Percentiles rank a stretch among this genome's conserved stretches.
Conservation (phyloP, 2,113 vertebrate genomes). For the Forbesichthys agassizii region DNA sequence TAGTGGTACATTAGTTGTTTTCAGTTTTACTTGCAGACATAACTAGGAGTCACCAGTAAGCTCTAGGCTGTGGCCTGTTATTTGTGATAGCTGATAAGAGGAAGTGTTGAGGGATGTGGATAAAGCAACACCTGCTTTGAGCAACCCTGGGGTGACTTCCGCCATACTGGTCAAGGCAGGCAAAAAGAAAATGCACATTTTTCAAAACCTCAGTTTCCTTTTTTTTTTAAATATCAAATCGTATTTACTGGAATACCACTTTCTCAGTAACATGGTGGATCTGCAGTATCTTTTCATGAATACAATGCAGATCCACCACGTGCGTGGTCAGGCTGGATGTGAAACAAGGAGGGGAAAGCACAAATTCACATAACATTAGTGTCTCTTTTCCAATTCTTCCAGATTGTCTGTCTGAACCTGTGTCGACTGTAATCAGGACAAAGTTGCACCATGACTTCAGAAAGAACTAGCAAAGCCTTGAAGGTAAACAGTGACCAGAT, state of each 20-base stretch:
- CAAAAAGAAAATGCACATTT: constrained; percentile 32
- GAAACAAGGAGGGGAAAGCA: constrained; percentile 6
- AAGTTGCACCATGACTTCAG: constrained; percentile 85
- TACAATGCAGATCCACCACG: constrained; percentile 33
- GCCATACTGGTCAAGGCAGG: constrained; percentile 37
- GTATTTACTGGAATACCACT: constrained; percentile 41
- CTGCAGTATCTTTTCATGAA: no score
- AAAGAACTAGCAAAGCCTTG: constrained; percentile 97
- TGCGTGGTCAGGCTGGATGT: constrained; percentile 45
- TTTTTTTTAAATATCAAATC: constrained; percentile 39
- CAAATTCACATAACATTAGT: constrained; percentile 15
- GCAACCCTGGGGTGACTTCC: constrained; percentile 68
- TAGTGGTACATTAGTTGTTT: no score
- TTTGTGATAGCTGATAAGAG: constrained; percentile 61
- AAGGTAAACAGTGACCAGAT: constrained; percentile 82
- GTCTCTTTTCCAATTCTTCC: constrained; percentile 29
- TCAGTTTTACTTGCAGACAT: no score
- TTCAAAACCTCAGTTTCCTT: constrained; percentile 58
- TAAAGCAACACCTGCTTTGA: constrained; percentile 71
- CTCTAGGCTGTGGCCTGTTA: constrained; percentile 21
- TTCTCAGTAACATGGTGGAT: constrained; percentile 6
- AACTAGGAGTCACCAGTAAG: neutral
- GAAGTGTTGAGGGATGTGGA: constrained; percentile 64
- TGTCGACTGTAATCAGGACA: constrained; percentile 73
- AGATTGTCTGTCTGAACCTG: constrained; percentile 69